A percentile compares a stretch with the other conserved stretches of the same genome.
Conservation (phyloP, 1,140 invertebrate species). For the Parapsyche elsis region DNA sequence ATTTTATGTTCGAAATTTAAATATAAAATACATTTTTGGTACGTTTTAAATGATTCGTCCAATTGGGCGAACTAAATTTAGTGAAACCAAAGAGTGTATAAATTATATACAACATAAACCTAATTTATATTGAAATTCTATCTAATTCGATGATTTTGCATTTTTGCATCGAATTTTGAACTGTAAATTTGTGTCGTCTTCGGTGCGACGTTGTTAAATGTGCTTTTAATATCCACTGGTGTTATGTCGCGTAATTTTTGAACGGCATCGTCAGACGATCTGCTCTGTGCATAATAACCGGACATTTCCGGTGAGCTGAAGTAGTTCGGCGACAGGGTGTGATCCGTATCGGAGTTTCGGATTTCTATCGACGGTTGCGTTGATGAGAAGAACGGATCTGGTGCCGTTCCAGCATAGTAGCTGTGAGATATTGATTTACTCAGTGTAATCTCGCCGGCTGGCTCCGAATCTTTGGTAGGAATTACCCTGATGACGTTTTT, state of each 20-base stretch:
- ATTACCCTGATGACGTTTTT: constrained; percentile 45
- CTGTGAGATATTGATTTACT: constrained; percentile 55
- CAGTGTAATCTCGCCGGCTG: constrained; percentile 44
- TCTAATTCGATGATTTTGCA: constrained; percentile 52
- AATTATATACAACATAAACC: neutral
- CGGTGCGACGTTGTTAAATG: constrained; percentile 31
- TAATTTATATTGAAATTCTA: constrained; percentile 18
- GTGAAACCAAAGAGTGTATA: no score
- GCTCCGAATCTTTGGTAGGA: constrained; percentile 6
- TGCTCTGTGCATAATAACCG: constrained; percentile 1
- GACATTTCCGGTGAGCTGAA: constrained; percentile 17
- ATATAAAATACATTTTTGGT: neutral
- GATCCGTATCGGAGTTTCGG: constrained; percentile 19
- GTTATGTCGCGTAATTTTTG: constrained; percentile 44
- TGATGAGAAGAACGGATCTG: constrained; percentile 49
- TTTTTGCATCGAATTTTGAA: constrained; percentile 41
- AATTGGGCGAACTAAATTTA: neutral
- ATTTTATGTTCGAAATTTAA: no score
- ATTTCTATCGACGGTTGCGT: constrained; percentile 15
- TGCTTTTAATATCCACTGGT: constrained; percentile 42
- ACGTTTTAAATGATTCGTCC: neutral
- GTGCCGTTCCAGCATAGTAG: constrained; percentile 54
- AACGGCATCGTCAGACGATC: constrained; percentile 46
- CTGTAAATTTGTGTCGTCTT: constrained; percentile 13
- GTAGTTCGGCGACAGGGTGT: constrained; percentile 51